These are phyloP conservation scores for Drosophila longiperda DNA, from an alignment of 2,888 invertebrate species.

Conservation along the genomic window DNA sequence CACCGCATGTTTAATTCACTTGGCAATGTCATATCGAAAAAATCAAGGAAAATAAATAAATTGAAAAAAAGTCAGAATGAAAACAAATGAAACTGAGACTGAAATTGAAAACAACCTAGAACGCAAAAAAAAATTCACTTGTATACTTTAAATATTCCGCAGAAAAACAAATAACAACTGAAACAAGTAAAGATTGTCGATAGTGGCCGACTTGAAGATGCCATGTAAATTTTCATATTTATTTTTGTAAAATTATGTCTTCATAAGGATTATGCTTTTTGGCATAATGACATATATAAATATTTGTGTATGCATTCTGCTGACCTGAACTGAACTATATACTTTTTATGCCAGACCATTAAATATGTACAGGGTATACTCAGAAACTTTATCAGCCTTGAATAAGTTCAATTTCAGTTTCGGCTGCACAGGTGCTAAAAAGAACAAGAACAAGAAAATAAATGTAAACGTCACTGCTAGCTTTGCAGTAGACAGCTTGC, in stretches of 20 bases:
- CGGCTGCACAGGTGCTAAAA: conserved; percentile 47
- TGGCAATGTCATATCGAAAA: conserved; percentile 63
- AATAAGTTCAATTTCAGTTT: conserved; percentile 42
- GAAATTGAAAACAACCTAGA: conserved; percentile 50
- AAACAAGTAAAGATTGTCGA: not conserved
- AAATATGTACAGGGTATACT: conserved; percentile 32
- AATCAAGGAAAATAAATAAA: not conserved
- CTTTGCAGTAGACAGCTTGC: conserved; percentile 22
- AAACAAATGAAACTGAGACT: conserved; percentile 47
- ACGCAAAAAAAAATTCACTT: conserved; percentile 29
- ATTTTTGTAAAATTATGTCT: not conserved
- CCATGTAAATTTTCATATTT: not conserved
- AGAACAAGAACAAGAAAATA: not conserved
- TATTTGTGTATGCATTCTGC: not conserved
- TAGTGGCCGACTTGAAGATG: not conserved
- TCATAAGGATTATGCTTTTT: not conserved
- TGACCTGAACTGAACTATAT: not conserved
- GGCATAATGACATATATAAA: not conserved
- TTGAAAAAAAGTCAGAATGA: not conserved
- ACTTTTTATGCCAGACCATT: not conserved
- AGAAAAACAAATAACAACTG: conserved; percentile 5
- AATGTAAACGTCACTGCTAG: conserved; percentile 16
- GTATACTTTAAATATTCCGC: conserved; percentile 5
- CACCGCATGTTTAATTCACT: conserved; percentile 68
- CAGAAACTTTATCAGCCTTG: conserved; percentile 28